Evolutionary conservation across 2,888 invertebrate species (phyloP), one percentile per base, ranked within the genome.

Genomic region (Ectropis crepuscularia): DNA sequence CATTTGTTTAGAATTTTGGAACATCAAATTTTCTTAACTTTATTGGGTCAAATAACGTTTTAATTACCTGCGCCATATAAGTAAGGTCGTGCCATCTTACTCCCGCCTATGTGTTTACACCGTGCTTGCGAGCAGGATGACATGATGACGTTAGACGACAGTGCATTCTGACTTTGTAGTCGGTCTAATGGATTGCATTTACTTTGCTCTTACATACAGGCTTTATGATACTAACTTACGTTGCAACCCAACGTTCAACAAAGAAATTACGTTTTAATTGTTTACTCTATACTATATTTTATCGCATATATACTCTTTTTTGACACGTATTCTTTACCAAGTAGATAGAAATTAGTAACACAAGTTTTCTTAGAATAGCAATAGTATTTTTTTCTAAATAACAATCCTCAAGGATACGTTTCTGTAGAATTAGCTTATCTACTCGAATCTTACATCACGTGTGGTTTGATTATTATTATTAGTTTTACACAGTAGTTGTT

Each of bases 381-480:
- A 61, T 61, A 46, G 42, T 54, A 16, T 45, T 53, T 11, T 46
- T 58, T 41, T 16, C 47, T 60, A 55, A 50, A 64, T 63, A 59
- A 1, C 54, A 57, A 57, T 51, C 36, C 65, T 51, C 57, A 68
- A 59, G 37, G 43, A 61, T 54, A 16, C 47, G 38, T 48, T 50
- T 53, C 50, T 43, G 57, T 55, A 57, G 61, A 57, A 42, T 51
- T 54, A 57, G 41, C 37, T 48, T 61, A 54, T 53, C 55, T 54
- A 47, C 59, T 28, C 46, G 53, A 47, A 50, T 60, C 53, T 54
- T 57, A 28, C 16, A 28, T 47, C 51, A 65, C 36, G 48, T 48
- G 54, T 55, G n/a, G 50, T 61, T 63, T 46, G 42, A n/a, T 50
- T 36, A 47, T 42, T 4, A 42, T 28, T 11, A 11, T 37, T 28